Base-by-base conservation (phyloP, 1,140 invertebrate genomes). In the Orius insidiosus region DNA sequence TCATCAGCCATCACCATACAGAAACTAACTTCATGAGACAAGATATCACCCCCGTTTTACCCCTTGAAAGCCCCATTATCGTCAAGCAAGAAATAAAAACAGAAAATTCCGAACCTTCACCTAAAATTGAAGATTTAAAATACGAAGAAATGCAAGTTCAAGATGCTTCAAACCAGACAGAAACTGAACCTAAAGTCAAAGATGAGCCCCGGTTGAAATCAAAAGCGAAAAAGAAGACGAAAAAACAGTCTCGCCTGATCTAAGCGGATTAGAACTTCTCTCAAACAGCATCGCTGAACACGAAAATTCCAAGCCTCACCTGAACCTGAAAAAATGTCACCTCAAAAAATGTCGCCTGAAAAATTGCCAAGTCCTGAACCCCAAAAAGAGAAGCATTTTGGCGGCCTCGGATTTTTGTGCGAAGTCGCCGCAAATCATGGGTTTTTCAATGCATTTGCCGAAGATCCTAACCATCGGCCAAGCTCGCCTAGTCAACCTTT, bases 281-380 rank as follows among this genome's bases (percentile, higher is more conserved):
- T 85, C 81, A 0, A 85, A 84, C 54, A 85, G 80, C 55, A 83
- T 85, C 44, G 76, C 76, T 49, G 75, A 80, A 49, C 72, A 78
- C 48, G 78, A 79, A 34, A 33, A 80, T 47, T 72, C 49, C 49
- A 34, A 47, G 63, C 43, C 67, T 54, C 16, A 46, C 3, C 52
- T 42, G 24, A 54, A 15, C 46, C 10, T 10, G 45, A 42, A 54
- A n/a, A 39, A 50, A 15, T n/a, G n/a, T n/a, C n/a, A n/a, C n/a
- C n/a, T n/a, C n/a, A n/a, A 50, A 15, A 46, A 13, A 11, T 11
- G 2, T n/a, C n/a, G 31, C 30, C 14, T 37, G 24, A 43, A 5
- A n/a, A 10, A 6, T 41, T 42, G 5, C 52, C 48, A 9, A 49
- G 51, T 8, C 13, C 53, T 1, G 48, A 54, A 46, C 19, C 15